phyloP scores from a whole-genome alignment of 2,797 vertebrate species.

The Oryzias dopingdopingensis region DNA sequence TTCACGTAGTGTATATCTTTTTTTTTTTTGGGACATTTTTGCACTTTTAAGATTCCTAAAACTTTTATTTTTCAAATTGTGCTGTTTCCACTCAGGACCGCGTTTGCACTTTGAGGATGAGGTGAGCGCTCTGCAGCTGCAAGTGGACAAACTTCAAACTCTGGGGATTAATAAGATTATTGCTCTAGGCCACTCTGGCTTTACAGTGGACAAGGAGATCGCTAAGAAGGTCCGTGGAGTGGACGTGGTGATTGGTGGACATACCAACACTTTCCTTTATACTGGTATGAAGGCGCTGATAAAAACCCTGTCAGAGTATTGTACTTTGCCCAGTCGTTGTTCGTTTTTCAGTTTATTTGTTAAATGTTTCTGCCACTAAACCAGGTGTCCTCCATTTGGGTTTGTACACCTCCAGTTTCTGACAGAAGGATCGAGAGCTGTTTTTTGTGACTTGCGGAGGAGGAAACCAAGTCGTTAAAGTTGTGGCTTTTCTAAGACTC shows the following conservation, averaged over 20 bases:
- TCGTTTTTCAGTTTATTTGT: too few relatives aligned
- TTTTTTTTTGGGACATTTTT: not conserved
- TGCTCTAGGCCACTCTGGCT: slow-evolving; percentile 94
- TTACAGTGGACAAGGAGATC: slow-evolving; percentile 81
- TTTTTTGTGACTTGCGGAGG: too few relatives aligned
- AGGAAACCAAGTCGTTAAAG: too few relatives aligned
- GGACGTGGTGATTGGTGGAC: slow-evolving; percentile 91
- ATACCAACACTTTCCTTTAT: slow-evolving; percentile 92
- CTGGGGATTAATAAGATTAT: slow-evolving; percentile 89
- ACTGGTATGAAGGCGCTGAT: slow-evolving; percentile 75
- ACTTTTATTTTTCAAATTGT: not conserved
- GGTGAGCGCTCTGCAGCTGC: slow-evolving; percentile 78
- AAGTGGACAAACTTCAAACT: slow-evolving; percentile 82
- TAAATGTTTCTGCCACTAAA: too few relatives aligned
- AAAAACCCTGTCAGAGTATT: too few relatives aligned
- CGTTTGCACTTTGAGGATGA: slow-evolving; percentile 86
- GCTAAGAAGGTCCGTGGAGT: slow-evolving; percentile 86
- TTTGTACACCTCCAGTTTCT: too few relatives aligned
- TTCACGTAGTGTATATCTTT: not conserved
- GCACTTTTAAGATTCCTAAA: not conserved
- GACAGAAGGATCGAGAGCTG: too few relatives aligned
- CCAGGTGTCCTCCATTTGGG: too few relatives aligned
- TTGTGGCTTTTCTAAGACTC: too few relatives aligned
- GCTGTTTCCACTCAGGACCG: slow-evolving; percentile 71
- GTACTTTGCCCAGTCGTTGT: too few relatives aligned